Percentiles rank a stretch among this genome's conserved stretches.
These are phyloP conservation scores for Poeciliopsis paucimaculata DNA, from an alignment of 2,797 vertebrate genomes.

Conservation along the genomic window DNA sequence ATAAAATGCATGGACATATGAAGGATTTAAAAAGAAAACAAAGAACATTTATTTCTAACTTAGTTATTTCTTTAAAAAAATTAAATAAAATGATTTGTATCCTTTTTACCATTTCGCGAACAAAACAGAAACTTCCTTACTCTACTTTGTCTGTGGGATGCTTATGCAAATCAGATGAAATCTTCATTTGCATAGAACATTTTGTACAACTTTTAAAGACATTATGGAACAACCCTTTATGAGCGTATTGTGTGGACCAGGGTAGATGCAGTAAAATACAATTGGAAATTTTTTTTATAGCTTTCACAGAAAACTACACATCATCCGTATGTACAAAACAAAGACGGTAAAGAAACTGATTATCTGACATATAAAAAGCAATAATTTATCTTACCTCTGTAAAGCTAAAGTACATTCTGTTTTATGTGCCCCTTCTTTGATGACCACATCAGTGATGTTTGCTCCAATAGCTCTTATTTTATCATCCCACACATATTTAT, in stretches of 20 bases:
- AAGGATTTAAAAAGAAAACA: background rate
- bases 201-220: background rate
- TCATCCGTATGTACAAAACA: background rate
- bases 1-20: too few relatives aligned
- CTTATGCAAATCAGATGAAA: slow-evolving; percentile 1
- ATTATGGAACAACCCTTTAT: background rate
- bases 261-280: too few relatives aligned
- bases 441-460: background rate
- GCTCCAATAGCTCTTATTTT: background rate
- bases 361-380: background rate
- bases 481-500: background rate
- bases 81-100: too few relatives aligned
- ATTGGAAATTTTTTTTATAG: too few relatives aligned
- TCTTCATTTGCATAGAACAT: background rate
- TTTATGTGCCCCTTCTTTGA: background rate
- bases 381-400: too few relatives aligned
- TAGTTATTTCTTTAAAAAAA: too few relatives aligned
- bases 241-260: background rate
- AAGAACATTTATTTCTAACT: background rate
- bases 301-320: background rate
- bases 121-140: background rate
- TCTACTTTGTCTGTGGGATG: background rate
- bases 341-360: background rate
- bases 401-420: background rate
- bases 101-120: background rate